Evolutionary conservation across 2,797 vertebrate species (phyloP), one percentile per base, ranked within the genome.

Genomic region (Acipenser transmontanus): DNA sequence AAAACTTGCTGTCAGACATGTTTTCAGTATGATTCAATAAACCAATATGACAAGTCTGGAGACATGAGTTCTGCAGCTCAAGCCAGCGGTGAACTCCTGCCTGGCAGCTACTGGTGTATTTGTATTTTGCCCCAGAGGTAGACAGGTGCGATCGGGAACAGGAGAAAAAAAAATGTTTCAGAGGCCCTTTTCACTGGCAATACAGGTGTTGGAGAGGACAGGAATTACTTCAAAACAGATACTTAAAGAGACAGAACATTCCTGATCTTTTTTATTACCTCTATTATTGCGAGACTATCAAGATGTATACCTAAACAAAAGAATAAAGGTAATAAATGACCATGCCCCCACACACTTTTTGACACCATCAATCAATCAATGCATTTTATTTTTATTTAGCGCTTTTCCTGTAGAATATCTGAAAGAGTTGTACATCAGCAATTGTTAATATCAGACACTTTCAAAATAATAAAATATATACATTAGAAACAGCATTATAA

Each of bases 1-100:
- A 34, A 3, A 34, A 34, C 34, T 34, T 34, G 78, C 84, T 86
- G 87, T 89, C 84, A 85, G 84, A 83, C 80, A 76, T 77, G 75
- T 84, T 84, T 83, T 89, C 82, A 81, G 78, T 78, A 74, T 72
- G 75, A 80, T 84, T 87, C 84, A 84, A 74, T 87, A 82, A 87
- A 87, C 82, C 75, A 71, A 82, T 81, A 79, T 82, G 82, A 87
- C 82, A 87, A 85, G 82, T 74, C 81, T 75, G 82, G 84, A 87
- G 85, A 81, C 77, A 77, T 84, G 82, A 85, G 80, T 72, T 71
- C 83, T 81, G 72, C 63, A 79, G 78, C 78, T 78, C 80, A 76
- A 82, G 81, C 74, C 82, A 75, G 77, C 85, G 85, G 85, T 86
- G 83, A 88, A 80, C 82, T 81, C 80, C 69, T 5, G 71, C 69